phyloP scores from a whole-genome alignment of 1,140 invertebrate genomes.

The Oncopodura yosiiana region DNA sequence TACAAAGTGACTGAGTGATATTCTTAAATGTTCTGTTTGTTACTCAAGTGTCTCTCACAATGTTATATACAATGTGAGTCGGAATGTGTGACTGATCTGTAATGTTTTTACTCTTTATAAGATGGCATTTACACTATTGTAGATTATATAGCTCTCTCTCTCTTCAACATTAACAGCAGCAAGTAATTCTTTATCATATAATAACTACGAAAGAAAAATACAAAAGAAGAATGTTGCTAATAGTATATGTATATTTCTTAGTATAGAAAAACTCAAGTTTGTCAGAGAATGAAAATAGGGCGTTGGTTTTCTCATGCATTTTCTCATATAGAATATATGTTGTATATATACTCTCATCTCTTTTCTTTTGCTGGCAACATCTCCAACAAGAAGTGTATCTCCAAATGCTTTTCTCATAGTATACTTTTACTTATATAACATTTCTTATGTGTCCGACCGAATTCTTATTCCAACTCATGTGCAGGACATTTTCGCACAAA shows the following conservation, averaged over 20 bases:
- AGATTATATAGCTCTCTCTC: neutral
- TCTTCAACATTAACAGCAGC: neutral
- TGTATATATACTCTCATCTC: neutral
- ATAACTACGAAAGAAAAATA: neutral
- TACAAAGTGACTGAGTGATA: too few species aligned
- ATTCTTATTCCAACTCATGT: neutral
- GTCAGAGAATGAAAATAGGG: conserved; percentile 5
- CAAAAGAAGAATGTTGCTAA: neutral
- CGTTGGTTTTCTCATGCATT: too few species aligned
- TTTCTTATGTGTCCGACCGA: conserved; percentile 8
- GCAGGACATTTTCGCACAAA: neutral
- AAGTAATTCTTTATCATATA: neutral
- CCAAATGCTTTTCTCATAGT: neutral
- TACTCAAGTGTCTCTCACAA: too few species aligned
- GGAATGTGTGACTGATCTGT: too few species aligned
- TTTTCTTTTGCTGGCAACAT: neutral
- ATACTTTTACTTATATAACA: conserved; percentile 1
- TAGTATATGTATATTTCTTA: neutral
- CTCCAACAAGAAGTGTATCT: neutral
- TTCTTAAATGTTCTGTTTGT: too few species aligned
- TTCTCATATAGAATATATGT: too few species aligned
- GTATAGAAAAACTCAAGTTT: too few species aligned
- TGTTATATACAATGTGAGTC: too few species aligned
- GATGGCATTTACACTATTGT: neutral
- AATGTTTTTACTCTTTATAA: neutral